These are phyloP conservation scores for Pterois miles DNA, from an alignment of 2,797 vertebrate species.

Conservation along the genomic window DNA sequence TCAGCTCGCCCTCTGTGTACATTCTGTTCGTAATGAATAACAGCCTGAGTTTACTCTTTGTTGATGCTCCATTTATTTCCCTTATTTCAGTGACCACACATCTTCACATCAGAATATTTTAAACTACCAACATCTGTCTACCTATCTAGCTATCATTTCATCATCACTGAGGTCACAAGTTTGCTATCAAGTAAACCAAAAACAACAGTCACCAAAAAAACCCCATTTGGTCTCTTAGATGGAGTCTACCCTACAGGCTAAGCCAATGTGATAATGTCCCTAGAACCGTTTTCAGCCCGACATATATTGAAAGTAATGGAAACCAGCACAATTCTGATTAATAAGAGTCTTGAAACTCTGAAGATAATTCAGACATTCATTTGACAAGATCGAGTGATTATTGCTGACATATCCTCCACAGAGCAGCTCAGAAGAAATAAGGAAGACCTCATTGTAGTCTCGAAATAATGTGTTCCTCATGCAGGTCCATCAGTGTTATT, in stretches of 20 bases:
- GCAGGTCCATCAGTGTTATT: constrained; percentile 17
- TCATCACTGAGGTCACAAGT: too few species aligned
- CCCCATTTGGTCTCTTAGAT: too few species aligned
- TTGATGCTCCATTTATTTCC: too few species aligned
- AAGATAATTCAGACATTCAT: constrained; percentile 2
- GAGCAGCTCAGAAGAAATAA: neutral
- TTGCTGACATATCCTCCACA: constrained; percentile 2
- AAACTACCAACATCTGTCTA: too few species aligned
- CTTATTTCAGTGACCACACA: too few species aligned
- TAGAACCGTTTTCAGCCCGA: neutral
- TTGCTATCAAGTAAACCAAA: too few species aligned
- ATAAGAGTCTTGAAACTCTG: neutral
- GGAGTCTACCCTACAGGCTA: neutral
- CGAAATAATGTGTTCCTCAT: neutral
- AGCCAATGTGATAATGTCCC: neutral
- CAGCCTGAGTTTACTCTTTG: too few species aligned
- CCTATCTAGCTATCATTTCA: too few species aligned
- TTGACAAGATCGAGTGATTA: neutral
- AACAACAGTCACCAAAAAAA: too few species aligned
- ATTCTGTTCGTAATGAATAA: too few species aligned
- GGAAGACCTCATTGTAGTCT: neutral
- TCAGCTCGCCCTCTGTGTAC: too few species aligned
- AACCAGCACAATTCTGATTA: neutral
- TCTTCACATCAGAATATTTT: too few species aligned
- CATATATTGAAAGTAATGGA: neutral